Evolutionary conservation across 2,113 vertebrate species (phyloP).

Genomic region (Hyperopisus bebe): DNA sequence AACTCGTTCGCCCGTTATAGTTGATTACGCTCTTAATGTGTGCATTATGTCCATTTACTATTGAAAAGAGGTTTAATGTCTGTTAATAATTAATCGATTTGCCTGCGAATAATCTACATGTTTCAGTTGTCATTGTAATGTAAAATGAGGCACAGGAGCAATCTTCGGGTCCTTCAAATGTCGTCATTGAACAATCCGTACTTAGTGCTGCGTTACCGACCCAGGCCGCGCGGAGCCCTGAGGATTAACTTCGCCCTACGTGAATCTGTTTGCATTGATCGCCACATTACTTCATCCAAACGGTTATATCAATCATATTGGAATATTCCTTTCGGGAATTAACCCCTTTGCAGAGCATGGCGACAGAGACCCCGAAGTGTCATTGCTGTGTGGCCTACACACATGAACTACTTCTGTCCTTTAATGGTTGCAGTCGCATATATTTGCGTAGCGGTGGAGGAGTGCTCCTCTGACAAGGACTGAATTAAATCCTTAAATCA

Average conservation of each 20-base stretch:
- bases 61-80: background rate
- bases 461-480: background rate
- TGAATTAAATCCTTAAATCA: background rate
- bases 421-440: background rate
- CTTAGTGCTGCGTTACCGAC: background rate
- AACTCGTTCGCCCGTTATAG: background rate
- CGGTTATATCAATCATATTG: background rate
- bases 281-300: background rate
- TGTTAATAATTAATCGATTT: background rate
- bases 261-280: background rate
- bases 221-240: background rate
- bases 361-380: constrained; percentile 4
- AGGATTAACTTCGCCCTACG: background rate
- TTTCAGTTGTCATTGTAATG: background rate
- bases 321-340: background rate
- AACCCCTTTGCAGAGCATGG: background rate
- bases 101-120: background rate
- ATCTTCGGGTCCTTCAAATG: background rate
- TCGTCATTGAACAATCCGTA: background rate
- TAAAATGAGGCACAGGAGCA: background rate
- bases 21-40: background rate
- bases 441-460: background rate
- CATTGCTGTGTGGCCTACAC: background rate
- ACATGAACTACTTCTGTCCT: background rate
- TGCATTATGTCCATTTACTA: background rate